Percentiles rank a stretch among this genome's conserved stretches.
Evolutionary conservation across 2,888 invertebrate species (phyloP).

Genomic region (Papilio gigon): DNA sequence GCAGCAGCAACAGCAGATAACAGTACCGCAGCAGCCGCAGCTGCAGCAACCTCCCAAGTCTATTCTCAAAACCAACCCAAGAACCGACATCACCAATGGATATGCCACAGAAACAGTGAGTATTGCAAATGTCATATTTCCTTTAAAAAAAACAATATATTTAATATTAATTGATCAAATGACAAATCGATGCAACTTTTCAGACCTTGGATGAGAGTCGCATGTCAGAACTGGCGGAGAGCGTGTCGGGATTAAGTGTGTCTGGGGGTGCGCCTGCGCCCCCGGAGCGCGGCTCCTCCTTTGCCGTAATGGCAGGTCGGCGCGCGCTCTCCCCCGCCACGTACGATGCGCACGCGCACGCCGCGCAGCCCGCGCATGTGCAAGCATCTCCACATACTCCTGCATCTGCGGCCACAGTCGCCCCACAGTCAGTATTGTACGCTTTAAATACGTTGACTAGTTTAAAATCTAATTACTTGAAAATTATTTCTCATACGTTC

Average conservation of each 20-base stretch:
- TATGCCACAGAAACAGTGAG: conserved; percentile 57
- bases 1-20: background rate
- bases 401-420: conserved; percentile 63
- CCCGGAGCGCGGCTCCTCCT: conserved; percentile 94
- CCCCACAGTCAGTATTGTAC: conserved; percentile 28
- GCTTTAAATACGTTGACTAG: background rate
- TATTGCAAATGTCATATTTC: background rate
- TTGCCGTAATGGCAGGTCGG: conserved; percentile 89
- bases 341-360: conserved; percentile 78
- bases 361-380: conserved; percentile 66
- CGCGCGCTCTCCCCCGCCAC: conserved; percentile 60
- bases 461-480: background rate
- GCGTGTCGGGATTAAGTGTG: conserved; percentile 47
- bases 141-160: no score
- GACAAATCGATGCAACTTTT: background rate
- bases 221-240: conserved; percentile 52
- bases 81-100: conserved; percentile 68
- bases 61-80: conserved; percentile 74
- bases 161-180: background rate
- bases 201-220: conserved; percentile 52
- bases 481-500: background rate
- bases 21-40: conserved; percentile 1
- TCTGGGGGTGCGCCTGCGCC: conserved; percentile 84
- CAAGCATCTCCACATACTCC: conserved; percentile 51
- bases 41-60: conserved; percentile 70